Evolutionary conservation across 2,888 invertebrate species (phyloP), one percentile per base, ranked within the genome.

Genomic region (Willowsia nigromaculata): DNA sequence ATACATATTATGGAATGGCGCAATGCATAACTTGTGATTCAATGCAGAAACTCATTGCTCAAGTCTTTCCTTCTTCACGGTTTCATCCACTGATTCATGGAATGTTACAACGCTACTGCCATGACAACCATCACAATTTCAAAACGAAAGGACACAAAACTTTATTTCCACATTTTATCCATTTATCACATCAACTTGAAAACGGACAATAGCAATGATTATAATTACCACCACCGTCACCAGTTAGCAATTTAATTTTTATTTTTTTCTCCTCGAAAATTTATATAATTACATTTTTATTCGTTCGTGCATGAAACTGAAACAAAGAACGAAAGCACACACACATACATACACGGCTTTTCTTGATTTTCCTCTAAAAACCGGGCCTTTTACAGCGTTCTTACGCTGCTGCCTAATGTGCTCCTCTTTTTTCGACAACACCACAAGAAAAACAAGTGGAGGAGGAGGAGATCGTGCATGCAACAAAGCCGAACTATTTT

Each of bases 241-340:
- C 71, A 71, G 18, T 22, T 40, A 71, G 43, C 18, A 71, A 68
- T 68, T 71, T 43, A 13, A 53, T 53, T 62, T 59, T 59, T 13
- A 1, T 27, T 18, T 59, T 4, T 25, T 30, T 30, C 18, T n/a
- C 30, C 13, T 1, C 1, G 15, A 25, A 11, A 62, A 62, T 62
- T 62, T 25, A 3, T 71, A 71, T 71, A 71, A 71, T 71, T 71
- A 71, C 71, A 43, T 71, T 71, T 71, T 40, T 71, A 71, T 71
- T 71, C 71, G 71, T 71, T 71, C 71, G 71, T 71, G 71, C 71
- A 43, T 71, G 43, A 71, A 43, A 40, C n/a, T 22, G 71, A 71
- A 71, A 71, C 71, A 71, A 71, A 71, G 43, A 43, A 30, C 15
- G 25, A 15, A 22, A 18, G 15, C 22, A 56, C 3, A 56, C 1